Evolutionary conservation across 2,888 invertebrate species (phyloP), one percentile per base, ranked within the genome.

Genomic region (Pyrocoelia pectoralis): DNA sequence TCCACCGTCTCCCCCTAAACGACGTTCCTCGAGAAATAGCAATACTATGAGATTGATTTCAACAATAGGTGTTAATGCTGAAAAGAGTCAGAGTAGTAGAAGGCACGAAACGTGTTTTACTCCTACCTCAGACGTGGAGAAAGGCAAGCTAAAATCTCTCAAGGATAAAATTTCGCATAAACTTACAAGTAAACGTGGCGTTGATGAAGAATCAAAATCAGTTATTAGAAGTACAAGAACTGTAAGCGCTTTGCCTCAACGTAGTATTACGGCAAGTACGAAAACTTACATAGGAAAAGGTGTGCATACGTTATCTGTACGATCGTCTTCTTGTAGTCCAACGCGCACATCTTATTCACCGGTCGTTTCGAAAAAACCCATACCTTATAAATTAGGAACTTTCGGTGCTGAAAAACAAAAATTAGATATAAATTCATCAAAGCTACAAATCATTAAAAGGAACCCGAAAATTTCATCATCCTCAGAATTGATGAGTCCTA

Each of bases 1-100:
- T 72, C 88, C 91, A 12, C 91, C 93, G 0, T 89, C 90, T 1
- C 89, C 92, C 10, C 94, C 94, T 0, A 85, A 88, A 77, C 86
- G 94, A 70, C 86, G 87, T 68, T 93, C 93, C 0, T 93, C 93
- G 0, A 87, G 87, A 72, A 87, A 88, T 71, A 92, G 88, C 73
- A 86, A 87, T 59, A 90, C 91, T 1, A 81, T 92, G 8, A 85
- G 86, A 74, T 78, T 91, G 49, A 87, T 89, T 43, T 86, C 88
- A 0, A 84, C 83, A 1, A 82, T 84, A 75, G 83, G 84, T 50
- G 77, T 82, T 59, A 61, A 60, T 5, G 67, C 73, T 3, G 77
- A 77, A 19, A 80, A 74, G 71, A 67, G 77, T 1, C 72, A 78
- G 0, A 55, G 68, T 10, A 79, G 73, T 66, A 79, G 76, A 17